Evolutionary conservation across 2,113 vertebrate genomes (phyloP), one percentile per base, ranked within the genome.

Genomic region (Hemichromis elongatus): DNA sequence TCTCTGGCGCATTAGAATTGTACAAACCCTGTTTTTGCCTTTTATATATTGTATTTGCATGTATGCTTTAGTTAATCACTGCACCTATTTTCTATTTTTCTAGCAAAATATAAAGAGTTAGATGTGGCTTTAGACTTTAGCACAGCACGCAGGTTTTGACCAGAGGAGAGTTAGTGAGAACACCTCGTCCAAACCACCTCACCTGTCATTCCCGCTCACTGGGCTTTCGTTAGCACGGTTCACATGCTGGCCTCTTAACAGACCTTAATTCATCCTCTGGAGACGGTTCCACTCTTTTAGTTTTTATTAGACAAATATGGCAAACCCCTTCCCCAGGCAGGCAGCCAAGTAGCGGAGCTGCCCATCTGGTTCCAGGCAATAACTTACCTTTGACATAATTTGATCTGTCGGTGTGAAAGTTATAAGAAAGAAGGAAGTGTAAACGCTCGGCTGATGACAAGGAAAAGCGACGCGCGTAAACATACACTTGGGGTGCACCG

Each of bases 241-340:
- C 90, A 90, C 85, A 87, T 82, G 86, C 45, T 5, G 73, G 75
- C 55, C 24, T 84, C 56, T 86, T 90, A 84, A 90, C 79, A 26
- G 30, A 68, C 80, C 82, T 78, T 80, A 77, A 80, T 91, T 92
- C 89, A 73, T 54, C 80, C 70, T 78, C 45, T 54, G 68, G 70
- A 91, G 87, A 89, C 52, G 1, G 33, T 89, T 91, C 30, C 77
- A 59, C 30, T 84, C 75, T 81, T 92, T 87, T 61, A 77, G 79
- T 18, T 84, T 93, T 93, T 82, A 81, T 85, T 75, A 82, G 81
- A 91, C 90, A 92, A 89, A 92, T 92, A 90, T 92, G 75, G 90
- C 84, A 87, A 90, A 89, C 45, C 18, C 28, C n/a, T 66, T 81
- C 66, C 12, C 33, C 82, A 77, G 70, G 77, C 73, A 5, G 82